Percentiles rank a stretch among this genome's conserved stretches.
phyloP scores from a whole-genome alignment of 2,113 vertebrate genomes.

The Brienomyrus longianalis region DNA sequence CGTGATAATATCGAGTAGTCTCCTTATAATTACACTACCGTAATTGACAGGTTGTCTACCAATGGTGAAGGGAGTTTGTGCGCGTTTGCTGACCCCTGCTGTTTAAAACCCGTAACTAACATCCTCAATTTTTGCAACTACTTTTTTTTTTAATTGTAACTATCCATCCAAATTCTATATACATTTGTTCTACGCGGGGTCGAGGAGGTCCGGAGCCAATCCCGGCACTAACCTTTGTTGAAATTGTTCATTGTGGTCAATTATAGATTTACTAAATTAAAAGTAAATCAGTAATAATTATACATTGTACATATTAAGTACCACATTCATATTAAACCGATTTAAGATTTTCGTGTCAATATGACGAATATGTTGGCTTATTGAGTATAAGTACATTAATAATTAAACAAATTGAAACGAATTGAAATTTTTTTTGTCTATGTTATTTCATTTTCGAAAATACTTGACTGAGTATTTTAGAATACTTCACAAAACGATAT shows the following conservation, averaged over 20 bases:
- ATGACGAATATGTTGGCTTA: background rate
- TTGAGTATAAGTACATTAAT: background rate
- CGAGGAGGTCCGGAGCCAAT: background rate
- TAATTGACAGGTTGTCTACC: background rate
- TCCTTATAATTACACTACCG: background rate
- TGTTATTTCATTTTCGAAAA: background rate
- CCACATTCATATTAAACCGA: too few relatives aligned
- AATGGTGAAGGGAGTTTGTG: conserved; percentile 12
- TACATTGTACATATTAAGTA: background rate
- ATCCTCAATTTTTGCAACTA: background rate
- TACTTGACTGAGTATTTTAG: background rate
- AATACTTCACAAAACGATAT: background rate
- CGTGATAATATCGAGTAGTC: background rate
- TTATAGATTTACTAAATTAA: background rate
- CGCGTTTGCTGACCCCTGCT: conserved; percentile 47
- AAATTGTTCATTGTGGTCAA: background rate
- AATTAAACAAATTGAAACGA: background rate
- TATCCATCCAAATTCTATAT: background rate
- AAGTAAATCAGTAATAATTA: background rate
- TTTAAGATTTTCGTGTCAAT: background rate
- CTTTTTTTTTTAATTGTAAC: background rate
- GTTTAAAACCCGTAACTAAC: conserved; percentile 24
- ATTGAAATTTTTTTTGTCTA: background rate
- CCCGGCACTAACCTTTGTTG: too few relatives aligned
- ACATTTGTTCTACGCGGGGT: background rate